These are phyloP conservation scores for Galerucella calmariensis DNA, from an alignment of 2,888 invertebrate species.

Conservation along the genomic window DNA sequence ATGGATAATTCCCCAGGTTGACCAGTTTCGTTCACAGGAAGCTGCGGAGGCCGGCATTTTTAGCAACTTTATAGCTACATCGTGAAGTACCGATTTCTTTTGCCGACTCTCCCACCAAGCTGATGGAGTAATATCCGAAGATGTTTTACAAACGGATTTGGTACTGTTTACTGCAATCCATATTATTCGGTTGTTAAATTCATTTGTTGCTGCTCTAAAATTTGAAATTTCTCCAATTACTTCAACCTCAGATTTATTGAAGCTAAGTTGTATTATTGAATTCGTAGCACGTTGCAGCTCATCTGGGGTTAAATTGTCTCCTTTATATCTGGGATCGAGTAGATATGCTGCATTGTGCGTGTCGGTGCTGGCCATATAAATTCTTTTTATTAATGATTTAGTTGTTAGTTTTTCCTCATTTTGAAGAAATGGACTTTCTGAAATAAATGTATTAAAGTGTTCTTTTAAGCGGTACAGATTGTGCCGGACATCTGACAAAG, in stretches of 20 bases:
- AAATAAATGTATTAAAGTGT: not conserved
- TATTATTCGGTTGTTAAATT: slow-evolving; percentile 33
- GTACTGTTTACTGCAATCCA: slow-evolving; percentile 33
- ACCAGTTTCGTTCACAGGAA: not conserved
- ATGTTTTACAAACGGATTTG: slow-evolving; percentile 35
- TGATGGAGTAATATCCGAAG: slow-evolving; percentile 14
- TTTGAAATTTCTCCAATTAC: slow-evolving; percentile 20
- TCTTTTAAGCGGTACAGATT: not conserved
- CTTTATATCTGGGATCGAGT: slow-evolving; percentile 36
- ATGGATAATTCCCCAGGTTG: not conserved
- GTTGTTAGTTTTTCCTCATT: not conserved
- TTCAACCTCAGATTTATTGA: slow-evolving; percentile 15
- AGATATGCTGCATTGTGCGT: slow-evolving; percentile 27
- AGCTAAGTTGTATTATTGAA: slow-evolving; percentile 19
- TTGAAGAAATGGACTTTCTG: not conserved
- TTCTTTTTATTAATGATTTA: slow-evolving; percentile 12
- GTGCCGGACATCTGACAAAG: not conserved
- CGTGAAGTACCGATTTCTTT: no score
- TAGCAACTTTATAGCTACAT: no score
- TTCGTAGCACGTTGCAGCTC: slow-evolving; percentile 32
- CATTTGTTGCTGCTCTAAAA: slow-evolving; percentile 34
- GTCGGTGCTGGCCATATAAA: slow-evolving; percentile 18
- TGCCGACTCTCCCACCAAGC: no score
- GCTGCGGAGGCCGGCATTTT: no score
- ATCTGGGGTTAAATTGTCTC: slow-evolving; percentile 31